Evolutionary conservation across 2,888 invertebrate genomes (phyloP), one percentile per base, ranked within the genome.

Genomic region (Pollenia labialis): DNA sequence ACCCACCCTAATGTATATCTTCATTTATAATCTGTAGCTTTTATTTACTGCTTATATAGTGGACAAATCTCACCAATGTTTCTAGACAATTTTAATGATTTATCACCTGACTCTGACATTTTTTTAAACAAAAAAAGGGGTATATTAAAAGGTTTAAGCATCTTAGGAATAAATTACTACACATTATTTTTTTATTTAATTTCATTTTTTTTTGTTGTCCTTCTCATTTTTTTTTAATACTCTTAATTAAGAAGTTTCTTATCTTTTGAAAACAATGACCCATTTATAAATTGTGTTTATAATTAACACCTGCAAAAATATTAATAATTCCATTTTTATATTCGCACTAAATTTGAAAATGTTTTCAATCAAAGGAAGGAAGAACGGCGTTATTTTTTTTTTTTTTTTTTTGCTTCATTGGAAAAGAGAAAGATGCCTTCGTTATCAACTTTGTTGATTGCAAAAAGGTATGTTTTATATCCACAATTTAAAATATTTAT

Each of bases 241-340:
- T 32, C 32, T 32, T 32, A 6, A 23, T 71, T 42, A 14, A 48
- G 44, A 60, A 60, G 60, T 74, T 54, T 66, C 18, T 74, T 74
- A 66, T 77, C 50, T 52, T 62, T 1, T 18, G 3, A 64, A 77
- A 56, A 32, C 76, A 83, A 58, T 79, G 79, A 23, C 74, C 79
- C 79, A 69, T 75, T 84, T 74, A 18, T 68, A 18, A 68, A 58
- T 60, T 69, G 74, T 80, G 40, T 42, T 69, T 23, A 40, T 60
- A 84, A 79, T 84, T 60, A 84, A 84, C 84, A 84, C 79, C 74
- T 84, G 84, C 84, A 84, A 62, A 76, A 76, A 18, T 56, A 69
- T 69, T 44, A 58, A 79, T 83, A 58, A 48, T 81, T 32, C 42
- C 50, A 56, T 60, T 58, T 69, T 52, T n/a, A 12, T 52, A 23